Evolutionary conservation across 2,888 invertebrate genomes (phyloP).

Genomic region (Campopleginae sp.): DNA sequence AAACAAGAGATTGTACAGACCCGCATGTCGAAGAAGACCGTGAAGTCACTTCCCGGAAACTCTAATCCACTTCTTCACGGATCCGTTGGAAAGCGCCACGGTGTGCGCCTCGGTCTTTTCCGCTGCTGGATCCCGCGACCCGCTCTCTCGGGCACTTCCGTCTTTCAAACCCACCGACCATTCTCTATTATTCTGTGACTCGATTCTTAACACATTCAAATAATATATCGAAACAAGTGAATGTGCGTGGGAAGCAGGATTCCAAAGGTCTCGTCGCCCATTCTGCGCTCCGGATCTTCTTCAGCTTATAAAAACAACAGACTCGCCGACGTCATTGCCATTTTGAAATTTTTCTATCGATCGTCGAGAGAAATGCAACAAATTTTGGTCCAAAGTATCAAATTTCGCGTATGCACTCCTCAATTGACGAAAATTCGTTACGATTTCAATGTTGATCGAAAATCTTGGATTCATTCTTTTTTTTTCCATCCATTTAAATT

Average conservation of each 20-base stretch:
- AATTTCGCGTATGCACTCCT: no score
- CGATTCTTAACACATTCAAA: not conserved
- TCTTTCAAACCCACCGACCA: slow-evolving; percentile 67
- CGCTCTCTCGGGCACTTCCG: slow-evolving; percentile 66
- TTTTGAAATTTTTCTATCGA: not conserved
- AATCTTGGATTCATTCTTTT: not conserved
- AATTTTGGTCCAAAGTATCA: not conserved
- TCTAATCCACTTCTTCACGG: slow-evolving; percentile 74
- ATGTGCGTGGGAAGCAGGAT: slow-evolving; percentile 13
- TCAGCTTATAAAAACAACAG: not conserved
- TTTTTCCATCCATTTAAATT: no score
- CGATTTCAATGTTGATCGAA: not conserved
- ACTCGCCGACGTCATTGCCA: not conserved
- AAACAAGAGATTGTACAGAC: slow-evolving; percentile 61
- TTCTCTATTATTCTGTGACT: slow-evolving; percentile 42
- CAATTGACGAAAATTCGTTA: not conserved
- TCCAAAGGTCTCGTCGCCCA: slow-evolving; percentile 33
- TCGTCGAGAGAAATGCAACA: not conserved
- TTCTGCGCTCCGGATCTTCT: slow-evolving; percentile 24
- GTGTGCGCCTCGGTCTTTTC: slow-evolving; percentile 52
- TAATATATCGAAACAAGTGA: not conserved
- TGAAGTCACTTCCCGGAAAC: slow-evolving; percentile 73
- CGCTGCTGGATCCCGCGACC: slow-evolving; percentile 61
- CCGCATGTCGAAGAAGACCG: slow-evolving; percentile 70
- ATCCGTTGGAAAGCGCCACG: slow-evolving; percentile 71